A percentile compares a stretch with the other conserved stretches of the same genome.
Evolutionary conservation across 2,797 vertebrate species (phyloP).

Genomic region (Zalophus californianus): DNA sequence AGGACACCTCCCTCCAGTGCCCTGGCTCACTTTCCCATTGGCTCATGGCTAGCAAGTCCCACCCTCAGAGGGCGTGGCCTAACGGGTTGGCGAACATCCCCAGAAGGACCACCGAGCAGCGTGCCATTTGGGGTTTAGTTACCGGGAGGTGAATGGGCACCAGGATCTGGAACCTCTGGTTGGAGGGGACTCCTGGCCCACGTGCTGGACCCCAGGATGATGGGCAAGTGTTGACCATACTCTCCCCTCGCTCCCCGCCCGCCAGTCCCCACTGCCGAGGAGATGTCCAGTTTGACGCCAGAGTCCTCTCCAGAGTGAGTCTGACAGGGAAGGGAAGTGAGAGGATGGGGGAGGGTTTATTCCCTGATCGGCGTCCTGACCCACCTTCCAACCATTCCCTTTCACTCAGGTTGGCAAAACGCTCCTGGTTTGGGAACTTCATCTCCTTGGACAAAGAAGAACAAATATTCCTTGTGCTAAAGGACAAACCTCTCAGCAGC

Average conservation of each 20-base stretch:
- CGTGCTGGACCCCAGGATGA: no score
- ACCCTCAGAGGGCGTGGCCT: not conserved
- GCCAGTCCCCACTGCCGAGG: slow-evolving; percentile 94
- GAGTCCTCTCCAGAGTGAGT: slow-evolving; percentile 97
- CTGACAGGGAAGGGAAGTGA: not conserved
- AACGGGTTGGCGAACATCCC: fast-evolving
- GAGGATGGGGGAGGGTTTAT: not conserved
- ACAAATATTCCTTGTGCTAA: slow-evolving; percentile 96
- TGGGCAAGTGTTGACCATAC: not conserved
- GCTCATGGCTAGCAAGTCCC: not conserved
- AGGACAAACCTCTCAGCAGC: slow-evolving; percentile 96
- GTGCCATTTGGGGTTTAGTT: not conserved
- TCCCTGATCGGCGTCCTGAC: not conserved
- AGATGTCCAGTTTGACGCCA: slow-evolving; percentile 97
- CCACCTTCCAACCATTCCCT: not conserved
- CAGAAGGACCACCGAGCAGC: fast-evolving
- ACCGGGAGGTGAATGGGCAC: not conserved
- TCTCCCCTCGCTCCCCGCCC: not conserved
- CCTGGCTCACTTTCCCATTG: not conserved
- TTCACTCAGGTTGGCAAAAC: slow-evolving; percentile 93
- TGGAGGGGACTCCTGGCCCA: not conserved
- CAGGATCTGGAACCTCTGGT: not conserved
- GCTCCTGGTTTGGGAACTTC: slow-evolving; percentile 98
- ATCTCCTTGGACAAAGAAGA: slow-evolving; percentile 97
- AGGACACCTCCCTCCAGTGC: not conserved